Evolutionary conservation across 2,113 vertebrate genomes (phyloP).

Genomic region (Entosphenus tridentatus): DNA sequence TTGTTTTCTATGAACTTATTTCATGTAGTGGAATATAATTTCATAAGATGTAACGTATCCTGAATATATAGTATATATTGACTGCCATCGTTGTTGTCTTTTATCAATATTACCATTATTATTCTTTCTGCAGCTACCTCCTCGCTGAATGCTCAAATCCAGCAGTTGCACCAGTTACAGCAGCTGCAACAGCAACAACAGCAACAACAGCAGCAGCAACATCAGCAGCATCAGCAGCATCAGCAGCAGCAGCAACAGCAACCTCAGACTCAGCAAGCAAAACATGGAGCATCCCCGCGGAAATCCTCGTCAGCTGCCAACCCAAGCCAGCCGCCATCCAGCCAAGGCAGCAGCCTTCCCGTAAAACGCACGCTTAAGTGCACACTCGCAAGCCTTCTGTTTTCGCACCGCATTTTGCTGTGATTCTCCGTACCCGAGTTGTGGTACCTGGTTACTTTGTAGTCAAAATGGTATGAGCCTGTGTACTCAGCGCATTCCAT

Average conservation of each 20-base stretch:
- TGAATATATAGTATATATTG: too few relatives aligned
- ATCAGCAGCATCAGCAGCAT: slow-evolving; percentile 31
- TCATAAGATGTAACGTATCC: too few relatives aligned
- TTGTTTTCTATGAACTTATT: too few relatives aligned
- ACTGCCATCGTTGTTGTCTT: too few relatives aligned
- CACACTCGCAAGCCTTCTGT: too few relatives aligned
- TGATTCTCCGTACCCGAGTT: too few relatives aligned
- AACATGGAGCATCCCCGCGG: background rate
- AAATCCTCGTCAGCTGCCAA: slow-evolving; percentile 9
- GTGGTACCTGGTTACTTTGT: too few relatives aligned
- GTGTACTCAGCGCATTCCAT: too few relatives aligned
- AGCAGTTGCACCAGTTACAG: slow-evolving; percentile 93
- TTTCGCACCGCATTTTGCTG: too few relatives aligned
- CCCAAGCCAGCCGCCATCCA: background rate
- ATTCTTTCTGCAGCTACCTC: slow-evolving; percentile 60
- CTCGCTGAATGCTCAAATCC: slow-evolving; percentile 91
- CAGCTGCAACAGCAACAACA: slow-evolving; percentile 71
- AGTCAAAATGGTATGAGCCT: too few relatives aligned
- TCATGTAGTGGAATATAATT: too few relatives aligned
- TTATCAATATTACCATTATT: too few relatives aligned
- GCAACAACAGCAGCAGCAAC: slow-evolving; percentile 27
- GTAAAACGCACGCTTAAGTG: slow-evolving; percentile 1
- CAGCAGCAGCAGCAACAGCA: slow-evolving; percentile 36
- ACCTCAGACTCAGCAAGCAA: slow-evolving; percentile 21
- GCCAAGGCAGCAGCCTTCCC: slow-evolving; percentile 10